Percentiles rank a stretch among this genome's conserved stretches.
phyloP scores from a whole-genome alignment of 2,888 invertebrate species.

The Drosophila leonis region DNA sequence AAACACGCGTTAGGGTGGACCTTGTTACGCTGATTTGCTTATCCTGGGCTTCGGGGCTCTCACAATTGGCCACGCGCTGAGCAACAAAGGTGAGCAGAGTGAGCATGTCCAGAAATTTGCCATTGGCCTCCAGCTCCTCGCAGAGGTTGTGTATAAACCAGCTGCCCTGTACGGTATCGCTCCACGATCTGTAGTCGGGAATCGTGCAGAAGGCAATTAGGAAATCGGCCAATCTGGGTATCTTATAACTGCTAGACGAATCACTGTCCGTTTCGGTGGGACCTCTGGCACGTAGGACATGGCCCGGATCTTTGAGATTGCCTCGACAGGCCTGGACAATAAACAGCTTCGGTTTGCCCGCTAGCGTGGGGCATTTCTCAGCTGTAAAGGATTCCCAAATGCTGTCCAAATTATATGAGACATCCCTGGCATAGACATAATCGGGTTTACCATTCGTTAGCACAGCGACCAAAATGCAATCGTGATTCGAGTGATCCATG shows the following conservation, averaged over 20 bases:
- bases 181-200: constrained; percentile 96
- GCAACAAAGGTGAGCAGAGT: constrained; percentile 93
- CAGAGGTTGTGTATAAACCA: constrained; percentile 98
- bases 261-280: constrained; percentile 90
- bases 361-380: constrained; percentile 92
- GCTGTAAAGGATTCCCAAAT: constrained; percentile 92
- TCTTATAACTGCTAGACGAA: constrained; percentile 88
- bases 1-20: constrained; percentile 81
- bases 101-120: constrained; percentile 90
- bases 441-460: constrained; percentile 95
- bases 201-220: constrained; percentile 97
- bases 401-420: constrained; percentile 91
- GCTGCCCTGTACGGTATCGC: constrained; percentile 95
- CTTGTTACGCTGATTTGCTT: constrained; percentile 96
- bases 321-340: constrained; percentile 96
- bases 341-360: constrained; percentile 92
- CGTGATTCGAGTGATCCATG: constrained; percentile 91
- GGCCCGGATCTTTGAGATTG: constrained; percentile 90
- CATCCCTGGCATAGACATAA: constrained; percentile 93
- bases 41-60: constrained; percentile 94
- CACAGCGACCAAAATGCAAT: constrained; percentile 93
- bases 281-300: no score
- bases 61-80: constrained; percentile 94
- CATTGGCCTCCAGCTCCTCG: constrained; percentile 90
- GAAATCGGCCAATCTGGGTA: constrained; percentile 97